Evolutionary conservation across 1,140 invertebrate genomes (phyloP).

Genomic region (Drosophila truncata): DNA sequence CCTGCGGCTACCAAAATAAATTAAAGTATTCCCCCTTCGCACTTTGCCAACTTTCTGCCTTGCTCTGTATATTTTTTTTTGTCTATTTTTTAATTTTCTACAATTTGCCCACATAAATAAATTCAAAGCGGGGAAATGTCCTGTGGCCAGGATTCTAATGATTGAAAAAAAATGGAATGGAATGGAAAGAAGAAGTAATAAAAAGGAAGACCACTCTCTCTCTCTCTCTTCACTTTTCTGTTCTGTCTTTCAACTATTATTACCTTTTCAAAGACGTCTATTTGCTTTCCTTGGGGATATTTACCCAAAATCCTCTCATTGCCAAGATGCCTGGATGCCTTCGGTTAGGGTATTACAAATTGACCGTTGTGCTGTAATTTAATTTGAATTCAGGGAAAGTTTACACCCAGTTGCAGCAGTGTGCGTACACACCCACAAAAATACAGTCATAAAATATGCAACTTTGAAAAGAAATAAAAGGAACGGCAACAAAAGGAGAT

Average conservation of each 20-base stretch:
- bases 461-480: constrained; percentile 50
- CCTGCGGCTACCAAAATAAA: constrained; percentile 67
- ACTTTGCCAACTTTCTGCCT: constrained; percentile 44
- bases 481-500: constrained; percentile 36
- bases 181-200: constrained; percentile 28
- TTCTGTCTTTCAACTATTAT: constrained; percentile 27
- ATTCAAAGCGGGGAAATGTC: constrained; percentile 29
- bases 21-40: constrained; percentile 65
- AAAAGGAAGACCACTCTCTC: constrained; percentile 17
- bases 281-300: constrained; percentile 28
- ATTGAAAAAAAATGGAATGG: constrained; percentile 23
- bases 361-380: constrained; percentile 42
- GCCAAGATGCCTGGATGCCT: constrained; percentile 8
- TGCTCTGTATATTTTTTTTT: constrained; percentile 20
- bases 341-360: constrained; percentile 36
- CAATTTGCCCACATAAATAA: constrained; percentile 56
- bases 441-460: constrained; percentile 56
- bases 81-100: constrained; percentile 64
- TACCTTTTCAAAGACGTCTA: constrained; percentile 23
- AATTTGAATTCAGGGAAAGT: constrained; percentile 46
- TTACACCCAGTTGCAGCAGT: constrained; percentile 46
- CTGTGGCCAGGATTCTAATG: constrained; percentile 42
- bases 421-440: constrained; percentile 15
- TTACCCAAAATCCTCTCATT: constrained; percentile 18
- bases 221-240: neutral